Evolutionary conservation across 1,140 invertebrate species (phyloP).

Genomic region (Meteorus sp.): DNA sequence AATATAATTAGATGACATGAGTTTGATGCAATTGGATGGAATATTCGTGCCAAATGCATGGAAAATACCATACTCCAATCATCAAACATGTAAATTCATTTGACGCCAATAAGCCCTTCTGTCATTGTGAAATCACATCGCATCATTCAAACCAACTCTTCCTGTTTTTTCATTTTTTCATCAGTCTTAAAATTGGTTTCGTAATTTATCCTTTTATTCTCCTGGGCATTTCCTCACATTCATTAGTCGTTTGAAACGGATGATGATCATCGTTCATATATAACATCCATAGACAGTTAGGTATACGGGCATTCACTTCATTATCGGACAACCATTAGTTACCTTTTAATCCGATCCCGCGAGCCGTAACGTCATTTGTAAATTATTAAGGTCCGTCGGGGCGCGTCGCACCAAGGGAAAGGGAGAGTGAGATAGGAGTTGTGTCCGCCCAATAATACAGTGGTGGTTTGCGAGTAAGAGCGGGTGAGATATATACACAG

Average conservation of each 20-base stretch:
- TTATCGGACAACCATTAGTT: slow-evolving; percentile 26
- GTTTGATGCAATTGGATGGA: too few species aligned
- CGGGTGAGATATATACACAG: too few species aligned
- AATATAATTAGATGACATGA: too few species aligned
- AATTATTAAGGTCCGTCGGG: slow-evolving; percentile 21
- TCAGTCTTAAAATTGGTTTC: too few species aligned
- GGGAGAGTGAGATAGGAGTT: background rate
- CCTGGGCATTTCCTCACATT: background rate
- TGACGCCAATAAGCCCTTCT: too few species aligned
- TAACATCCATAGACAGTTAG: background rate
- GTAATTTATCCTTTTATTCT: too few species aligned
- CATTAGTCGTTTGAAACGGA: background rate
- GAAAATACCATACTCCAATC: too few species aligned
- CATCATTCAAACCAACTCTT: too few species aligned
- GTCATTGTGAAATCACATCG: too few species aligned
- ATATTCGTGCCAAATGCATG: too few species aligned
- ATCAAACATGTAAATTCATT: too few species aligned
- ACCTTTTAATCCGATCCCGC: slow-evolving; percentile 24
- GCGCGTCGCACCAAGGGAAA: background rate
- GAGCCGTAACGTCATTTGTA: slow-evolving; percentile 27
- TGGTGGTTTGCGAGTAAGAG: background rate
- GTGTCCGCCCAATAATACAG: background rate
- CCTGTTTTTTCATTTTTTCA: background rate
- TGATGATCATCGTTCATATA: background rate
- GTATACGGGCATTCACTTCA: slow-evolving; percentile 7